A percentile compares a stretch with the other conserved stretches of the same genome.
phyloP scores from a whole-genome alignment of 1,140 invertebrate species.

The Anastrepha ludens region DNA sequence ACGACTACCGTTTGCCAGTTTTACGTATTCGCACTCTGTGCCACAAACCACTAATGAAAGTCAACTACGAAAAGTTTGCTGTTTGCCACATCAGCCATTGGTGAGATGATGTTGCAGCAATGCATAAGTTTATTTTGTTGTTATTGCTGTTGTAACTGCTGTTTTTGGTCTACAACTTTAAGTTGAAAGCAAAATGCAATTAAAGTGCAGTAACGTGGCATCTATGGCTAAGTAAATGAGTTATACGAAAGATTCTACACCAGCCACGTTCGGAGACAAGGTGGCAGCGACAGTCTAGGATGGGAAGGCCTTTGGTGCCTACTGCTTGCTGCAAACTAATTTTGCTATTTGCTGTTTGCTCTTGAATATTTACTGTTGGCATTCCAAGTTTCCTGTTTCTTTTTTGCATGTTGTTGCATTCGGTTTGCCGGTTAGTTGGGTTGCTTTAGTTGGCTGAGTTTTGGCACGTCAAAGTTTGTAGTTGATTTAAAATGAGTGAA shows the following conservation, averaged over 20 bases:
- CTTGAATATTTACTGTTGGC: conserved; percentile 20
- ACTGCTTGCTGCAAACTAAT: neutral
- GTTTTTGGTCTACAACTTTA: neutral
- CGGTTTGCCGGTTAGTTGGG: neutral
- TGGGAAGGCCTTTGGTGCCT: neutral
- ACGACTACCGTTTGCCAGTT: neutral
- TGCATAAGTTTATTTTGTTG: conserved; percentile 11
- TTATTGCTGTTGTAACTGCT: neutral
- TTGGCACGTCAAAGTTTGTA: conserved; percentile 46
- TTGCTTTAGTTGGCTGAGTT: conserved; percentile 3
- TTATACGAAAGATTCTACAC: neutral
- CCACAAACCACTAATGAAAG: conserved; percentile 52
- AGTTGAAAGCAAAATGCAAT: conserved; percentile 49
- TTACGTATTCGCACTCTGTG: neutral
- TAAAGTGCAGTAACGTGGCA: neutral
- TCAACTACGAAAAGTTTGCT: conserved; percentile 49
- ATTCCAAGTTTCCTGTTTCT: neutral
- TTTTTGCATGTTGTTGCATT: neutral
- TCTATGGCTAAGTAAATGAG: neutral
- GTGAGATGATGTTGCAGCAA: conserved; percentile 37
- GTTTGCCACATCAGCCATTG: conserved; percentile 15
- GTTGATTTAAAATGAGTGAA: conserved; percentile 45
- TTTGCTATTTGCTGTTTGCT: conserved; percentile 18
- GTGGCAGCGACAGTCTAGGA: neutral
- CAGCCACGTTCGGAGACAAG: neutral